Conservation (phyloP, 2,888 invertebrate species). For the Microdon myrmicae region DNA sequence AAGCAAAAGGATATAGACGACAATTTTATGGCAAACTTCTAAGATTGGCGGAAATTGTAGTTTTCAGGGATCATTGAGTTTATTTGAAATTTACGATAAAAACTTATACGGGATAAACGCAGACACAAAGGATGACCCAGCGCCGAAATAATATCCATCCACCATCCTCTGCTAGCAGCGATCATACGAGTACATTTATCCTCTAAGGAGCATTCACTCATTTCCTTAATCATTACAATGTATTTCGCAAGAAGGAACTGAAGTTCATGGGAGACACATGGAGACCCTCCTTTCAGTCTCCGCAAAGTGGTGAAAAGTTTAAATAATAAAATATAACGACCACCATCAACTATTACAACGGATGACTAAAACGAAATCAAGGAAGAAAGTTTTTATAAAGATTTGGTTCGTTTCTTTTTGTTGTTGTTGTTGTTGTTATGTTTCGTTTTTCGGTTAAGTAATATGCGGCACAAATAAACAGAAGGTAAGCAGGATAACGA, state of each 20-base stretch:
- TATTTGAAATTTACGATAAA: slow-evolving; percentile 43
- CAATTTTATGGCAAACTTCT: slow-evolving; percentile 12
- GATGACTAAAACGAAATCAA: slow-evolving; percentile 11
- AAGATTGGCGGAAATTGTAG: slow-evolving; percentile 40
- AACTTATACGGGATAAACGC: slow-evolving; percentile 38
- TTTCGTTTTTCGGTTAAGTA: slow-evolving; percentile 49
- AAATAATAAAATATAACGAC: slow-evolving; percentile 53
- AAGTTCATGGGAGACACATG: background rate
- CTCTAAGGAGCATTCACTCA: slow-evolving; percentile 4
- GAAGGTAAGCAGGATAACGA: background rate
- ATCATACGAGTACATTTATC: slow-evolving; percentile 25
- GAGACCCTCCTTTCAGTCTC: slow-evolving; percentile 16
- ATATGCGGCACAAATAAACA: slow-evolving; percentile 43
- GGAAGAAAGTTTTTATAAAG: slow-evolving; percentile 37
- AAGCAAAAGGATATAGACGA: background rate
- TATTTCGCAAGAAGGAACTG: slow-evolving; percentile 27
- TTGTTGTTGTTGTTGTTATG: too few species aligned
- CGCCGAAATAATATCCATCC: slow-evolving; percentile 37
- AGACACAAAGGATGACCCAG: slow-evolving; percentile 14
- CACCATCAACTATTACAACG: slow-evolving; percentile 27
- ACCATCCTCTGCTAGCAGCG: too few species aligned
- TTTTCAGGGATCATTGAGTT: slow-evolving; percentile 51
- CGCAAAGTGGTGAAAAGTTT: slow-evolving; percentile 48
- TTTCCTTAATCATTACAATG: slow-evolving; percentile 1
- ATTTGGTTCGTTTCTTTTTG: too few species aligned